Percentiles rank a stretch among this genome's conserved stretches.
These are phyloP conservation scores for Sycobia sp. DNA, from an alignment of 1,140 invertebrate genomes.

Conservation along the genomic window DNA sequence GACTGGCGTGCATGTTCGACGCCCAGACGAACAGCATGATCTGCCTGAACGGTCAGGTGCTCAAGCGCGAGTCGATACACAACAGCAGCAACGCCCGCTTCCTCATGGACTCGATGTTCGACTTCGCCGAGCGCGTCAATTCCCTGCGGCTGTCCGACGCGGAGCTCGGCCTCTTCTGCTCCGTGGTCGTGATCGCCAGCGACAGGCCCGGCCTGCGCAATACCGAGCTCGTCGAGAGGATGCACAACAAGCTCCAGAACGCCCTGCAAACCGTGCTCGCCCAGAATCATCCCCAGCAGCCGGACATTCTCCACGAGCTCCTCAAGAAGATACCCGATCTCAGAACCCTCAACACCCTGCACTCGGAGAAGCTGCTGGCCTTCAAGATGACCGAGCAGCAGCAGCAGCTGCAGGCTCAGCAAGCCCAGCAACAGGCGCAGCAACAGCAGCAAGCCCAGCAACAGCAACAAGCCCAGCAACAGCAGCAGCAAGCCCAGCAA, in stretches of 20 bases:
- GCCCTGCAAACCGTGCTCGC: slow-evolving; percentile 84
- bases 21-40: slow-evolving; percentile 88
- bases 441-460: slow-evolving; percentile 34
- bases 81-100: slow-evolving; percentile 90
- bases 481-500: slow-evolving; percentile 53
- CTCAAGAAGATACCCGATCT: slow-evolving; percentile 95
- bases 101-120: slow-evolving; percentile 95
- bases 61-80: slow-evolving; percentile 87
- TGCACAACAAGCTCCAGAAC: slow-evolving; percentile 86
- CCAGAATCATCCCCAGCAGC: slow-evolving; percentile 83
- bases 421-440: slow-evolving; percentile 49
- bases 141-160: slow-evolving; percentile 86
- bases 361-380: slow-evolving; percentile 93
- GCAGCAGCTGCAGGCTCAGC: slow-evolving; percentile 73
- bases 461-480: slow-evolving; percentile 60
- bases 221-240: slow-evolving; percentile 87
- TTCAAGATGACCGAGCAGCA: slow-evolving; percentile 90
- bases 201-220: slow-evolving; percentile 92
- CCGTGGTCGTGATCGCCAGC: slow-evolving; percentile 91
- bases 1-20: slow-evolving; percentile 93
- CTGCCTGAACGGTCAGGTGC: slow-evolving; percentile 89
- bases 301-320: slow-evolving; percentile 81
- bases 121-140: slow-evolving; percentile 94
- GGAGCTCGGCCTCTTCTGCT: slow-evolving; percentile 93
- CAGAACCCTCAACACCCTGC: slow-evolving; percentile 91